These are phyloP conservation scores for Drosophila hamatofila DNA, from an alignment of 2,888 invertebrate genomes.

Conservation along the genomic window DNA sequence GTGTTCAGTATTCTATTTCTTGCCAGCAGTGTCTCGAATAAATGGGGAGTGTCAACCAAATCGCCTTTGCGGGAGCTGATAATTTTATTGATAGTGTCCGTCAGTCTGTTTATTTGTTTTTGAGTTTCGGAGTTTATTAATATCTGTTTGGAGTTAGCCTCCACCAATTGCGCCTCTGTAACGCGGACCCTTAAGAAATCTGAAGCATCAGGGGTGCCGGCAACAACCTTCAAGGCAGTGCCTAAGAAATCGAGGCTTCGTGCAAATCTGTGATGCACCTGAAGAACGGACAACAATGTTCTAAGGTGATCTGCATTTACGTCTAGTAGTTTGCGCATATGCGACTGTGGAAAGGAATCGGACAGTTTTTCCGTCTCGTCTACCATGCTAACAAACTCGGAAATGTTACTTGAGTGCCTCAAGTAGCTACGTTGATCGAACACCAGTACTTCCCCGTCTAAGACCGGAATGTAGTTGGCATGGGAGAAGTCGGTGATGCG, in stretches of 20 bases:
- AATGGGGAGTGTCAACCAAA: too few relatives aligned
- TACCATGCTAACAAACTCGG: background rate
- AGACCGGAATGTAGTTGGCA: background rate
- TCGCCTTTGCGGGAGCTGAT: too few relatives aligned
- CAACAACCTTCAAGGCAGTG: background rate
- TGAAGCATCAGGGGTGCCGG: background rate
- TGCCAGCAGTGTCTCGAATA: too few relatives aligned
- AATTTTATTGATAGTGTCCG: background rate
- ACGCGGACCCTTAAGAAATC: background rate
- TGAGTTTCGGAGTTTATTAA: background rate
- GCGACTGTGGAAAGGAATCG: background rate
- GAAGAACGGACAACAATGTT: background rate
- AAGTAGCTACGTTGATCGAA: background rate
- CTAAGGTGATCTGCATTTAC: background rate
- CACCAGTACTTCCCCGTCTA: background rate
- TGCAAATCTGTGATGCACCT: background rate
- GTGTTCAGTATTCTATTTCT: too few relatives aligned
- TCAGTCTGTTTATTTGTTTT: background rate
- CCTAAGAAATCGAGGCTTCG: background rate
- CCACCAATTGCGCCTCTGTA: background rate
- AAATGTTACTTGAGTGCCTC: background rate
- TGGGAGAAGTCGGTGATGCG: background rate
- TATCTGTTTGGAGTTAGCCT: background rate
- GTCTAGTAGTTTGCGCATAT: background rate
- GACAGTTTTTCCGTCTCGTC: background rate